A percentile compares a stretch with the other conserved stretches of the same genome.
phyloP scores from a whole-genome alignment of 1,140 invertebrate species.

The Nomia melanderi region DNA sequence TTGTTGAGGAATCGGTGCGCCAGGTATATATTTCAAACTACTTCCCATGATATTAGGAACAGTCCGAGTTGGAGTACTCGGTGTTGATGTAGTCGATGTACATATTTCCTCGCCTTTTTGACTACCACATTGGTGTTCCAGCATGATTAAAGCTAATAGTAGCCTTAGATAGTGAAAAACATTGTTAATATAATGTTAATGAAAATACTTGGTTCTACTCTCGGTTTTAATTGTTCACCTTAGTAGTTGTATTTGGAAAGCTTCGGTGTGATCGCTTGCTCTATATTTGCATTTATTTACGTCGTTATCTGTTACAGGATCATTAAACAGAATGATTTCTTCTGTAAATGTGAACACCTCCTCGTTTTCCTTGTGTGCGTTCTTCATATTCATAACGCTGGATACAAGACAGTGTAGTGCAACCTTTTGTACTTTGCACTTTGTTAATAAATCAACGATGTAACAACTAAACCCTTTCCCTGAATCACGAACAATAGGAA shows the following conservation, averaged over 20 bases:
- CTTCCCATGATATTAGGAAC: slow-evolving; percentile 75
- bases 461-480: slow-evolving; percentile 91
- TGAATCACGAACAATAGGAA: slow-evolving; percentile 91
- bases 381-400: slow-evolving; percentile 86
- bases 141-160: slow-evolving; percentile 87
- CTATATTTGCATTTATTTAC: slow-evolving; percentile 82
- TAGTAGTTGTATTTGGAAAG: slow-evolving; percentile 89
- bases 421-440: slow-evolving; percentile 95
- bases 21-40: slow-evolving; percentile 84
- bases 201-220: neutral
- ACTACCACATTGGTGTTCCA: slow-evolving; percentile 86
- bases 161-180: slow-evolving; percentile 77
- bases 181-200: neutral
- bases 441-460: slow-evolving; percentile 89
- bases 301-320: slow-evolving; percentile 81
- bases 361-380: slow-evolving; percentile 78
- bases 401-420: slow-evolving; percentile 91
- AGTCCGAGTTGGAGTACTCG: slow-evolving; percentile 70
- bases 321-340: slow-evolving; percentile 92
- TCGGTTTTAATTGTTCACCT: slow-evolving; percentile 74
- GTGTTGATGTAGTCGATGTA: slow-evolving; percentile 58
- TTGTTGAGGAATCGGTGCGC: slow-evolving; percentile 88
- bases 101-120: slow-evolving; percentile 81
- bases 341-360: slow-evolving; percentile 88
- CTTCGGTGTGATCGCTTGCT: slow-evolving; percentile 86